Evolutionary conservation across 1,140 invertebrate genomes (phyloP), one percentile per base, ranked within the genome.

Genomic region (Drosophila subpulchrella): DNA sequence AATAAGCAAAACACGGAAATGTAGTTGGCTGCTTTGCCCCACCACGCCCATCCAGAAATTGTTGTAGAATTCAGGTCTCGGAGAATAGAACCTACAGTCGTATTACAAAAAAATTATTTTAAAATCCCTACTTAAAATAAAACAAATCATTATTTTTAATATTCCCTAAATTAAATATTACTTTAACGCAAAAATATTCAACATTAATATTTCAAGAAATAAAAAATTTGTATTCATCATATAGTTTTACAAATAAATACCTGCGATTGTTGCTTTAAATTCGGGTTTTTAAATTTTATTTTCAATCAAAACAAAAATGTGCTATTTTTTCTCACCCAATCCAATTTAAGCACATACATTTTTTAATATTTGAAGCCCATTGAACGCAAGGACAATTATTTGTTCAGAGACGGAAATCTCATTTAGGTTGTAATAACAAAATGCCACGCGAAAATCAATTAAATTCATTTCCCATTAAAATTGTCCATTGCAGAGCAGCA

Each of bases 361-460:
- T 15, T 60, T 60, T 60, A 60, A 44, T 60, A 60, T 24, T 60
- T 34, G 39, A 63, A 56, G 24, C 1, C 32, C 13, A 41, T 32
- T 32, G 20, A 61, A 39, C 27, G n/a, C 38, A n/a, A 60, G 60
- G 17, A 63, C 17, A 42, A 24, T 50, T 42, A 47, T 59, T 61
- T 46, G 44, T 30, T 50, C 46, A 20, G 50, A 44, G 50, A 30
- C 36, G 60, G 30, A 66, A 83, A 86, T 83, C 75, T 77, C 71
- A 86, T 86, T 86, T 83, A 77, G 71, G 56, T 50, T 83, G 71
- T 83, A 79, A 86, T 83, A 88, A 76, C 79, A 83, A 50, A 83
- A 73, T 73, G 75, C 74, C 57, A 53, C 57, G 72, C 72, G 60
- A 59, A 86, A 89, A 86, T 88, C 84, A 88, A 86, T 86, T 89